phyloP scores from a whole-genome alignment of 2,797 vertebrate species.

The Cygnus olor region DNA sequence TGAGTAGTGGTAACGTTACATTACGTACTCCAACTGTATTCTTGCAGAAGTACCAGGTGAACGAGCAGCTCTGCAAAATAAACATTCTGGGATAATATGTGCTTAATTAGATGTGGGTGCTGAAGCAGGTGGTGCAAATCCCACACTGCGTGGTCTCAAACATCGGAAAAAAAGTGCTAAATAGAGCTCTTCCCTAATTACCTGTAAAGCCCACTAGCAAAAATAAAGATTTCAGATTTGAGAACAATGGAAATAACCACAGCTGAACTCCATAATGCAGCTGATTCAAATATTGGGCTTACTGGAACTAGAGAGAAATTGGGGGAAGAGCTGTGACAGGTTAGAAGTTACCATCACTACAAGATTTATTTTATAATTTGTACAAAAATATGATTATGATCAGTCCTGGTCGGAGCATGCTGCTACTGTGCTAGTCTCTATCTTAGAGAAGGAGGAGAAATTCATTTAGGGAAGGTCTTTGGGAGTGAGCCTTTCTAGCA shows the following conservation, averaged over 20 bases:
- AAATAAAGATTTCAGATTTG: neutral
- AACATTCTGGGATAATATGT: neutral
- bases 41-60: neutral
- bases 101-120: neutral
- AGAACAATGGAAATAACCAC: neutral
- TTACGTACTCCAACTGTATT: neutral
- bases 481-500: neutral
- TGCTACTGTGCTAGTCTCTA: neutral
- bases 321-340: neutral
- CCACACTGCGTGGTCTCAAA: neutral
- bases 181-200: neutral
- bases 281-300: neutral
- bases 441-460: neutral
- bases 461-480: neutral
- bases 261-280: neutral
- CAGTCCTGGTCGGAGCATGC: neutral
- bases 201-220: neutral
- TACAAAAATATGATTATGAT: neutral
- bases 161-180: neutral
- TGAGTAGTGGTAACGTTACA: neutral
- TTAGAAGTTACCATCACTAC: neutral
- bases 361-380: neutral
- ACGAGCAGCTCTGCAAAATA: neutral
- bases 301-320: neutral
- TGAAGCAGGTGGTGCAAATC: neutral